Percentiles rank a stretch among this genome's conserved stretches.
Conservation (phyloP, 2,888 invertebrate species). For the Argyresthia goedartella region DNA sequence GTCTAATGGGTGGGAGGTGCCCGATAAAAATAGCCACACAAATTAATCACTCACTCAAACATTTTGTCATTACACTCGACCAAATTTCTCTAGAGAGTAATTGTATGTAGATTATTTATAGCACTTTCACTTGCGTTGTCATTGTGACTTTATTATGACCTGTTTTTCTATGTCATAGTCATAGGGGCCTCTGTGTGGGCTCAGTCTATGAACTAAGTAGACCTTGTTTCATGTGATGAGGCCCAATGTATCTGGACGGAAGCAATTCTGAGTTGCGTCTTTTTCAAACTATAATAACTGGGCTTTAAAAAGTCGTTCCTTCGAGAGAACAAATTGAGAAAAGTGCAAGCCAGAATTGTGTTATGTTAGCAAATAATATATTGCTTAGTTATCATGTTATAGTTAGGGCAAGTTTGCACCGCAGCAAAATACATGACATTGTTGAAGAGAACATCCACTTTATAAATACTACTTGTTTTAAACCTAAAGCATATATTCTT, state of each 20-base stretch:
- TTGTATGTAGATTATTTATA: constrained; percentile 16
- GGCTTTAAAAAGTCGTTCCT: too few species aligned
- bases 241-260: constrained; percentile 18
- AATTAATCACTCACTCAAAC: not conserved
- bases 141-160: constrained; percentile 23
- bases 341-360: constrained; percentile 39
- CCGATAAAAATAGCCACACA: not conserved
- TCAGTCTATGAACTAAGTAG: constrained; percentile 58
- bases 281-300: too few species aligned
- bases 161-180: constrained; percentile 22
- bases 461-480: too few species aligned
- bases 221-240: constrained; percentile 58
- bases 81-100: constrained; percentile 10
- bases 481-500: too few species aligned
- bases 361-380: constrained; percentile 47
- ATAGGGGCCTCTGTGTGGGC: constrained; percentile 45
- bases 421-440: too few species aligned
- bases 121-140: constrained; percentile 29
- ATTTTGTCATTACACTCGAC: not conserved
- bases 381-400: constrained; percentile 37
- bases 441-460: too few species aligned
- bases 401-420: constrained; percentile 5
- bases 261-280: too few species aligned
- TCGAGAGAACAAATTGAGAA: too few species aligned
- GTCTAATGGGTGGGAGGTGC: not conserved